Conservation (phyloP, 2,113 vertebrate species). For the Anoplopoma fimbria region DNA sequence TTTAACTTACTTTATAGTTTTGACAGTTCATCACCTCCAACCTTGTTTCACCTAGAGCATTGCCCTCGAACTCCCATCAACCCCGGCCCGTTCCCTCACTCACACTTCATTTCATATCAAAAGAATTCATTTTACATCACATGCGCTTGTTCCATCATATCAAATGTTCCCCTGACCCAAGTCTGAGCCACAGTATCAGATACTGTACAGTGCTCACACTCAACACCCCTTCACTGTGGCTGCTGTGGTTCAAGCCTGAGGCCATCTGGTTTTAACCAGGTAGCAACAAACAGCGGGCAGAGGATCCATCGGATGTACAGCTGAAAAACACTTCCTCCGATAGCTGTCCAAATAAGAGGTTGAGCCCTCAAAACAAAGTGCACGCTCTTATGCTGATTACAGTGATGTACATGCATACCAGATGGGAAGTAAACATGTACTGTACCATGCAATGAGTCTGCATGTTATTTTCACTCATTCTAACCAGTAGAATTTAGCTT, state of each 20-base stretch:
- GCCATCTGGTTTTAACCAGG: slow-evolving; percentile 52
- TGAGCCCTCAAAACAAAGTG: slow-evolving; percentile 45
- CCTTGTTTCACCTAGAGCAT: slow-evolving; percentile 38
- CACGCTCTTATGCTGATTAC: slow-evolving; percentile 63
- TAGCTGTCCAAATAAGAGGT: slow-evolving; percentile 68
- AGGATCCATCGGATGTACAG: slow-evolving; percentile 31
- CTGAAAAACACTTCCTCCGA: slow-evolving; percentile 69
- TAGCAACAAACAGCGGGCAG: not conserved
- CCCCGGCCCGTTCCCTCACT: slow-evolving; percentile 12
- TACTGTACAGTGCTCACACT: not conserved
- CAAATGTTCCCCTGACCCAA: not conserved
- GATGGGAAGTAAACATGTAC: slow-evolving; percentile 61
- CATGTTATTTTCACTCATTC: slow-evolving; percentile 33
- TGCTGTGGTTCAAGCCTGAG: slow-evolving; percentile 6
- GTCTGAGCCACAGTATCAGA: slow-evolving; percentile 3
- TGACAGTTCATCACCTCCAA: slow-evolving; percentile 85
- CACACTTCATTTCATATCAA: not conserved
- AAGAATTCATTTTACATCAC: slow-evolving; percentile 1
- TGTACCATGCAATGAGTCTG: not conserved
- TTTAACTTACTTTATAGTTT: slow-evolving; percentile 63
- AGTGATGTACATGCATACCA: slow-evolving; percentile 70
- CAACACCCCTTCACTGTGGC: not conserved
- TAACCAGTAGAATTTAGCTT: slow-evolving; percentile 36
- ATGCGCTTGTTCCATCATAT: not conserved
- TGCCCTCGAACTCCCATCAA: slow-evolving; percentile 13